Percentiles rank a stretch among this genome's conserved stretches.
phyloP scores from a whole-genome alignment of 2,888 invertebrate species.

The Cecidostiba fungosa region DNA sequence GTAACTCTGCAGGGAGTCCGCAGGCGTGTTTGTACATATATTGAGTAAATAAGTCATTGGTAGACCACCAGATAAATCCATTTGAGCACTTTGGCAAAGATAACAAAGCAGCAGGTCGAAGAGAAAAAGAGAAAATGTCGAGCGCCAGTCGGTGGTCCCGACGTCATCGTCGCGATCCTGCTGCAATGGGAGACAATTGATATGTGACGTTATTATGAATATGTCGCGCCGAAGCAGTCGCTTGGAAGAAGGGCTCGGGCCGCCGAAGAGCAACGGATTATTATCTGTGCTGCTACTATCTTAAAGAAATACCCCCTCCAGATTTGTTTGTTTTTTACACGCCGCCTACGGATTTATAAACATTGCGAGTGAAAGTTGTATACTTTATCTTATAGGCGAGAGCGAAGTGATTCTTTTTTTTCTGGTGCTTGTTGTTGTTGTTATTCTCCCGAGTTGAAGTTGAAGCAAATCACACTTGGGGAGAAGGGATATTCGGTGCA shows the following conservation, averaged over 20 bases:
- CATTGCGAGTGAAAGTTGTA: constrained; percentile 11
- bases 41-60: too few relatives aligned
- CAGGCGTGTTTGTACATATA: too few relatives aligned
- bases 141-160: too few relatives aligned
- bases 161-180: background rate
- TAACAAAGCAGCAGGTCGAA: too few relatives aligned
- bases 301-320: background rate
- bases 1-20: too few relatives aligned
- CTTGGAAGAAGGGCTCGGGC: constrained; percentile 1
- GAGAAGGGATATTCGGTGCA: background rate
- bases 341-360: background rate
- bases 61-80: too few relatives aligned
- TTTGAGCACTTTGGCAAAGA: too few relatives aligned
- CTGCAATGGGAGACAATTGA: background rate
- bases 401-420: background rate
- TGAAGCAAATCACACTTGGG: background rate
- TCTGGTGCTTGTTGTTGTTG: background rate
- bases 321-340: background rate
- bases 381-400: background rate
- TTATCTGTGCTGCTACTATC: background rate
- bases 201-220: background rate
- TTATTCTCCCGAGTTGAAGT: background rate
- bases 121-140: too few relatives aligned
- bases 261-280: background rate
- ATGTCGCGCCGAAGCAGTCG: background rate